phyloP scores from a whole-genome alignment of 2,888 invertebrate genomes.

The Tenthredo mesomela region DNA sequence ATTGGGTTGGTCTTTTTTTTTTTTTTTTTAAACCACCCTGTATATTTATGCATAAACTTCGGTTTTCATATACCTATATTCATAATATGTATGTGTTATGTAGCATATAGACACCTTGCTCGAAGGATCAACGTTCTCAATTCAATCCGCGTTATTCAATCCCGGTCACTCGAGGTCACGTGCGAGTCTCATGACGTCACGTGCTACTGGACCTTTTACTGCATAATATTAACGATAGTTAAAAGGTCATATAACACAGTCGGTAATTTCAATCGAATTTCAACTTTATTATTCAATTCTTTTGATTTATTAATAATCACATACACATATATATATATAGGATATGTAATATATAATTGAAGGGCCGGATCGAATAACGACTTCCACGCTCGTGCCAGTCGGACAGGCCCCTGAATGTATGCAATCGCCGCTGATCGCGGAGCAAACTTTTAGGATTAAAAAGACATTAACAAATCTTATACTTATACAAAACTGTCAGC shows the following conservation, averaged over 20 bases:
- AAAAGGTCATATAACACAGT: background rate
- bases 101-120: background rate
- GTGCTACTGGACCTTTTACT: slow-evolving; percentile 36
- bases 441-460: no score
- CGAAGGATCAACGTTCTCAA: slow-evolving; percentile 38
- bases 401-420: no score
- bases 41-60: background rate
- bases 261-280: background rate
- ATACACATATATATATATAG: no score
- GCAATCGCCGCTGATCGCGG: no score
- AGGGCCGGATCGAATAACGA: no score
- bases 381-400: no score
- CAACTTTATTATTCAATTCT: background rate
- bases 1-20: no score
- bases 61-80: slow-evolving; percentile 12
- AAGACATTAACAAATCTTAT: no score
- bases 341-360: no score
- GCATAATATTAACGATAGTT: slow-evolving; percentile 8
- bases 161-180: slow-evolving; percentile 39
- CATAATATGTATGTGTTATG: background rate
- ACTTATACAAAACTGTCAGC: no score
- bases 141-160: slow-evolving; percentile 37
- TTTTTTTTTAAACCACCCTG: background rate
- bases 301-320: background rate
- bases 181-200: slow-evolving; percentile 18